Conservation (phyloP, 2,888 invertebrate genomes). For the Platycnemis pennipes region DNA sequence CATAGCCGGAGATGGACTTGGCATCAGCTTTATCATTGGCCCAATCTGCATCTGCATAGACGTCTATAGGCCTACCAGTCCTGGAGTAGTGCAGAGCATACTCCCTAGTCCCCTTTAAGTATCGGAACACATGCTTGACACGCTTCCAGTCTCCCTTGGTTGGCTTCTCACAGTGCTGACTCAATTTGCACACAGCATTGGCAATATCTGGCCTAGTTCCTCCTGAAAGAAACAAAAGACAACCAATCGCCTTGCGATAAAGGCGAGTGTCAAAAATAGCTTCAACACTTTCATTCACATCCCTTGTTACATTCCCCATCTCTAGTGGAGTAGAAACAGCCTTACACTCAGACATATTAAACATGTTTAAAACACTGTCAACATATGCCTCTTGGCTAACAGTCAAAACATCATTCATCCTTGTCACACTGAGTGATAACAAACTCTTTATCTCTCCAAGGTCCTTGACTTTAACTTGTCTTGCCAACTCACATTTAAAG, state of each 20-base stretch:
- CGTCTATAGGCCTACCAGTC: slow-evolving; percentile 4
- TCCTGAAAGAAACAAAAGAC: slow-evolving; percentile 23
- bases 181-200: slow-evolving; percentile 25
- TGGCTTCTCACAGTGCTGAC: slow-evolving; percentile 26
- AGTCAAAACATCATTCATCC: neutral
- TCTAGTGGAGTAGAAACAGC: neutral
- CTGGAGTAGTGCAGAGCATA: slow-evolving; percentile 1
- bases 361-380: slow-evolving; percentile 1
- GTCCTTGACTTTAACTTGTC: neutral
- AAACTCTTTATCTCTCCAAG: neutral
- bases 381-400: slow-evolving; percentile 11
- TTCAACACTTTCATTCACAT: neutral
- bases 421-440: slow-evolving; percentile 9
- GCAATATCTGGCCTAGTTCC: slow-evolving; percentile 22
- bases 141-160: neutral
- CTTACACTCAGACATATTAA: slow-evolving; percentile 18
- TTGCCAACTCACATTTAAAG: neutral
- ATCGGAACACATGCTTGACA: slow-evolving; percentile 36
- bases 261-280: neutral
- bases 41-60: slow-evolving; percentile 13
- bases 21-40: slow-evolving; percentile 22
- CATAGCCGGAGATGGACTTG: slow-evolving; percentile 36
- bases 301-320: neutral
- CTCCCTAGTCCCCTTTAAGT: neutral
- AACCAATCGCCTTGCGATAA: slow-evolving; percentile 9